phyloP scores from a whole-genome alignment of 2,113 vertebrate genomes.

The Ptyas mucosa region DNA sequence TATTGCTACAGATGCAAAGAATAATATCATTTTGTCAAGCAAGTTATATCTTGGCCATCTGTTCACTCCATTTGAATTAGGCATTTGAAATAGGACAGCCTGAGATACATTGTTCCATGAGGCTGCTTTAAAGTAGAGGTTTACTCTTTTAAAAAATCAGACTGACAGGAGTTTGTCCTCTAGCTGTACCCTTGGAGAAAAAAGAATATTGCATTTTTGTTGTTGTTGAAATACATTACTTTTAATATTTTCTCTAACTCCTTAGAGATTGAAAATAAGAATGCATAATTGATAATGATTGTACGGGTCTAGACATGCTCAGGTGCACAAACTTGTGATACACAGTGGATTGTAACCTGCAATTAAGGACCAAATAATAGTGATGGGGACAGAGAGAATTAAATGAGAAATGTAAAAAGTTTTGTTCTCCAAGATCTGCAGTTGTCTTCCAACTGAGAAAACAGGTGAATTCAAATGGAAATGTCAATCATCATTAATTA shows the following conservation, averaged over 20 bases:
- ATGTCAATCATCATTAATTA: neutral
- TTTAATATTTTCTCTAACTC: neutral
- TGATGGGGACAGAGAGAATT: neutral
- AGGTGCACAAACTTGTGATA: neutral
- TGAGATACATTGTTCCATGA: no score
- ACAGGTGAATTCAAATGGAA: neutral
- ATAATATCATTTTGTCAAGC: no score
- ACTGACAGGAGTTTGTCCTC: no score
- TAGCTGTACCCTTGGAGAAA: neutral
- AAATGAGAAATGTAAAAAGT: neutral
- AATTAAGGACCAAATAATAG: neutral
- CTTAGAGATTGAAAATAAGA: neutral
- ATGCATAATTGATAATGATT: neutral
- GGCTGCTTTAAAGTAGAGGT: no score
- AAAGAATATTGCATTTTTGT: neutral
- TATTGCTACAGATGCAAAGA: neutral
- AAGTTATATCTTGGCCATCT: no score
- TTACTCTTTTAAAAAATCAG: no score
- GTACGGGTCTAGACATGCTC: neutral
- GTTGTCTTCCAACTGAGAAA: neutral
- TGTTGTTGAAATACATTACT: neutral
- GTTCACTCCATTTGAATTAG: no score
- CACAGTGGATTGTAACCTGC: neutral
- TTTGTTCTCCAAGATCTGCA: neutral
- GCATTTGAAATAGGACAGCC: no score